Evolutionary conservation across 2,113 vertebrate genomes (phyloP).

Genomic region (Onychorhynchus coronatus): DNA sequence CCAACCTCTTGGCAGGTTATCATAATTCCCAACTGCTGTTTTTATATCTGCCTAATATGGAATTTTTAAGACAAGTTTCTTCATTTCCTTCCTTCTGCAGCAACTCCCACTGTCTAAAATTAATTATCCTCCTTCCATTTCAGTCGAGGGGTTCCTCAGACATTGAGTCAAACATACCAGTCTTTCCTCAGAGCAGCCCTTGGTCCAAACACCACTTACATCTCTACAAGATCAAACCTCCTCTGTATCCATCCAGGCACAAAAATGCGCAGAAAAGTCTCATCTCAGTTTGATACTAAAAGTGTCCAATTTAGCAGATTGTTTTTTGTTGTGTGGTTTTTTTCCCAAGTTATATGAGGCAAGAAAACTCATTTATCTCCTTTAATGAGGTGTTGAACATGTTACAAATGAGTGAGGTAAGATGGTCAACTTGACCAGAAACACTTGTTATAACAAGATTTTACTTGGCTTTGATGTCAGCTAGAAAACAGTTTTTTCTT

Average conservation of each 20-base stretch:
- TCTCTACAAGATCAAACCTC: neutral
- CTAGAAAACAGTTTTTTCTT: neutral
- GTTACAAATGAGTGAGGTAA: neutral
- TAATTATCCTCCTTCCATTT: neutral
- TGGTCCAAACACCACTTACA: neutral
- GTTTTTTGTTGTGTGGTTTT: fast-evolving
- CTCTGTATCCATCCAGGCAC: neutral
- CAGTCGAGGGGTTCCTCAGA: neutral
- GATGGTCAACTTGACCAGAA: neutral
- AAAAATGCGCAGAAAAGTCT: neutral
- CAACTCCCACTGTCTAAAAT: neutral
- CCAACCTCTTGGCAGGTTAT: neutral
- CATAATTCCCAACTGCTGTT: neutral
- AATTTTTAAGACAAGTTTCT: neutral
- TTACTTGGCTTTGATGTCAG: neutral
- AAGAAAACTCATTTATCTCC: neutral
- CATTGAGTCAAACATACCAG: neutral
- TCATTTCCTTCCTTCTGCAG: neutral
- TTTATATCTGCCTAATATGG: neutral
- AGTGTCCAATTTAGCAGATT: neutral
- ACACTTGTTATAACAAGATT: neutral
- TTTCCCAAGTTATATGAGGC: neutral
- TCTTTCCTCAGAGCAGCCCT: neutral
- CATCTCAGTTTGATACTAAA: neutral
- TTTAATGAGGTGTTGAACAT: neutral